phyloP scores from a whole-genome alignment of 2,888 invertebrate species.

The Trachelus troglodyta region DNA sequence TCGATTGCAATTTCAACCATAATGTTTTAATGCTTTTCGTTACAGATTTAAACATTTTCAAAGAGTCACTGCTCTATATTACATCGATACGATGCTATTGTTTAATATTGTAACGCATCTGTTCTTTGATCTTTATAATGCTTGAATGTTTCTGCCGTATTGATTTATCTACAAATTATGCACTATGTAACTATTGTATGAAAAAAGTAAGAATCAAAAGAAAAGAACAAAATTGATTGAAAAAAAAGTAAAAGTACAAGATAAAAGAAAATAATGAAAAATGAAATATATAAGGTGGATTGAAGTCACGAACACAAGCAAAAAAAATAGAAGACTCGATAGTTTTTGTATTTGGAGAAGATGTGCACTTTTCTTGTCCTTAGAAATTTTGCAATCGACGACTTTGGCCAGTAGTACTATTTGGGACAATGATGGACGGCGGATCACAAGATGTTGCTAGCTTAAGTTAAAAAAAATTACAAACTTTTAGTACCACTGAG shows the following conservation, averaged over 20 bases:
- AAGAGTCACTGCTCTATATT: no score
- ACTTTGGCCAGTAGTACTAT: not conserved
- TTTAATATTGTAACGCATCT: not conserved
- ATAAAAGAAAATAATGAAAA: not conserved
- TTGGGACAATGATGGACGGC: not conserved
- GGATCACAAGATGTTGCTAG: not conserved
- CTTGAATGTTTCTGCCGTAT: not conserved
- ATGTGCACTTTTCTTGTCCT: not conserved
- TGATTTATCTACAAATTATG: not conserved
- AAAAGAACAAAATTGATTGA: no score
- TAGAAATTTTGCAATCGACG: not conserved
- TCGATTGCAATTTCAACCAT: not conserved
- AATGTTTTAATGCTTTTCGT: not conserved
- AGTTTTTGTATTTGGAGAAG: slow-evolving; percentile 6
- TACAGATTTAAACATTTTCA: not conserved
- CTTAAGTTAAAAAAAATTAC: not conserved
- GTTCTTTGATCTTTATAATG: not conserved
- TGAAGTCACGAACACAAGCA: not conserved
- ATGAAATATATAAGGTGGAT: no score
- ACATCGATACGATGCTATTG: not conserved
- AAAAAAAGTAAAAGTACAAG: not conserved
- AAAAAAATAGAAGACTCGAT: not conserved
- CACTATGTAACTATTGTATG: not conserved
- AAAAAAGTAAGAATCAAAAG: not conserved
- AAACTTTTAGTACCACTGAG: not conserved